These are phyloP conservation scores for Zosterops japonicus DNA, from an alignment of 2,113 vertebrate species.

Conservation along the genomic window DNA sequence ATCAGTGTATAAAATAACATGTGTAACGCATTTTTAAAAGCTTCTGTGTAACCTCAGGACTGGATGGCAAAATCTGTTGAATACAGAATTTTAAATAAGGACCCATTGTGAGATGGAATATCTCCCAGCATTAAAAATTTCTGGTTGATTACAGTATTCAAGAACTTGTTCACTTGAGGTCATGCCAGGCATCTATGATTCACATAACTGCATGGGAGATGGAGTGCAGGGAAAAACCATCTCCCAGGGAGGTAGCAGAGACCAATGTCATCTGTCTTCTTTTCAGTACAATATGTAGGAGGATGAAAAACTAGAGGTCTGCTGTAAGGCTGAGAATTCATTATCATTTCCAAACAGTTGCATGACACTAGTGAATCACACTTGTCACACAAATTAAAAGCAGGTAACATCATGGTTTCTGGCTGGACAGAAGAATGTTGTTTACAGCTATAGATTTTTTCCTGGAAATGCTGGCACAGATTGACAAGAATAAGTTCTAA, in stretches of 20 bases:
- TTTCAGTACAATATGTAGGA: not conserved
- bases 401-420: conserved; percentile 18
- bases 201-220: not conserved
- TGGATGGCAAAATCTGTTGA: not conserved
- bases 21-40: not conserved
- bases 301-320: not conserved
- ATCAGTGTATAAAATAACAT: not conserved
- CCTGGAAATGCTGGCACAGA: not conserved
- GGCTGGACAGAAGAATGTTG: not conserved
- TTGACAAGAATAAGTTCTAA: not conserved
- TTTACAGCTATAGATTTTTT: not conserved
- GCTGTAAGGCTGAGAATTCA: not conserved
- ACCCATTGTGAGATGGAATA: not conserved
- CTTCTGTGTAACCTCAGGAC: not conserved
- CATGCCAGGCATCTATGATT: not conserved
- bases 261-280: not conserved
- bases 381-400: conserved; percentile 16
- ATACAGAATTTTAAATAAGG: not conserved
- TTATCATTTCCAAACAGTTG: not conserved
- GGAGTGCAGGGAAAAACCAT: not conserved
- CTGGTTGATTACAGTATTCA: not conserved
- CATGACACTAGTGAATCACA: conserved; percentile 22
- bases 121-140: not conserved
- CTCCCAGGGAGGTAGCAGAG: not conserved
- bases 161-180: not conserved